Evolutionary conservation across 2,888 invertebrate genomes (phyloP), one percentile per base, ranked within the genome.

Genomic region (Tetragonula carbonaria): DNA sequence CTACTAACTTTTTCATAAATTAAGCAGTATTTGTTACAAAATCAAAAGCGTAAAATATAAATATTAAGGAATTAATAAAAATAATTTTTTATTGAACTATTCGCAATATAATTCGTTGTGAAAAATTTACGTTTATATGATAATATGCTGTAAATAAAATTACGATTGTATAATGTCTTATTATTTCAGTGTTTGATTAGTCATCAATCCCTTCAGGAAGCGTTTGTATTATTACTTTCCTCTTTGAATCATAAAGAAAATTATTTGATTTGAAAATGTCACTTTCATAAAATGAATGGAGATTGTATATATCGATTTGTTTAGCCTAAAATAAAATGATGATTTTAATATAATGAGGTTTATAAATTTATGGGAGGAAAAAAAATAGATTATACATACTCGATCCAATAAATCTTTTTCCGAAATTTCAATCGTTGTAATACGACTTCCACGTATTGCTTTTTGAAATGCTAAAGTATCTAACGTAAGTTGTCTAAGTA

Each of bases 211-310:
- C 95, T 89, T 97, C 97, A 0, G 97, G 97, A 73, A 97, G 95
- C 11, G 96, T 96, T 93, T 99, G 98, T 70, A 98, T 95, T 89
- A 99, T 99, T 50, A 98, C 95, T 93, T 98, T 98, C 73, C 98
- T 96, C 92, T 96, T 97, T 4, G 96, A 92, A 95, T 99, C 99
- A 90, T 98, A 98, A 0, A 96, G 95, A 93, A 98, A 99, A 90
- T 97, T 97, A 93, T 99, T 99, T 80, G 96, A 96, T 92, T 97
- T 97, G 95, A 99, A 99, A 90, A 99, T 95, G 65, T 97, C 96
- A 91, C 98, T 99, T 33, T 98, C 97, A 91, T 98, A 99, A 95
- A 99, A 99, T 0, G 98, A 96, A 90, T 97, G 97, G 78, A 99
- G 95, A 94, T 98, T 98, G 86, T 96, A 96, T 82, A 99, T 98